Conservation (phyloP, 2,113 vertebrate genomes). For the Osmerus mordax region DNA sequence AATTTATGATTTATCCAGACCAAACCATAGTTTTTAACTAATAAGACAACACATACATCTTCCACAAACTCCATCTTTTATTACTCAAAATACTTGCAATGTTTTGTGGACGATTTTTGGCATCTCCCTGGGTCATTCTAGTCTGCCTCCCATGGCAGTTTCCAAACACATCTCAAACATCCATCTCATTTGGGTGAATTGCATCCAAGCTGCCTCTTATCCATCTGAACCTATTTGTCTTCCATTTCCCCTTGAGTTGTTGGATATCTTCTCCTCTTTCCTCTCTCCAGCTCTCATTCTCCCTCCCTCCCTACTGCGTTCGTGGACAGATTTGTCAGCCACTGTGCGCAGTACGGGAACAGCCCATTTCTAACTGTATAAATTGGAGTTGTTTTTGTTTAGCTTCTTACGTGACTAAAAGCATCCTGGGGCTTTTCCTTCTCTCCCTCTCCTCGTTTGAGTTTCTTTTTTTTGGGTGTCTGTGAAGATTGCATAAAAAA, state of each 20-base stretch:
- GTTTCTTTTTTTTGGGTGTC: neutral
- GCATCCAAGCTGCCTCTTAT: constrained; percentile 40
- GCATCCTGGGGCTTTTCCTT: constrained; percentile 15
- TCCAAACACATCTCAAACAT: constrained; percentile 39
- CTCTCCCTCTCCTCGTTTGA: constrained; percentile 5
- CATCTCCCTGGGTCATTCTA: neutral
- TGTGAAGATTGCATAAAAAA: neutral
- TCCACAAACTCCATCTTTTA: constrained; percentile 14
- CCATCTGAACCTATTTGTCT: neutral
- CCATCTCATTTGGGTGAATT: constrained; percentile 26
- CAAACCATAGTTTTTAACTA: constrained; percentile 28
- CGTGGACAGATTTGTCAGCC: neutral
- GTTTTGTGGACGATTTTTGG: constrained; percentile 23
- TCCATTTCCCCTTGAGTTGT: constrained; percentile 27
- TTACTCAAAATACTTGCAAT: constrained; percentile 33
- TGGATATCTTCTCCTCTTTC: neutral
- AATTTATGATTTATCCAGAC: constrained; percentile 45
- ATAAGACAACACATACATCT: constrained; percentile 28
- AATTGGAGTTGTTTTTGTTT: constrained; percentile 21
- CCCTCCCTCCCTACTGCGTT: constrained; percentile 3
- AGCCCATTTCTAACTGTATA: neutral
- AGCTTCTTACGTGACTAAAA: constrained; percentile 35
- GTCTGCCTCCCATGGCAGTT: neutral
- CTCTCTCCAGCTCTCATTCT: neutral
- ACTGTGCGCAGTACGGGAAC: neutral